Evolutionary conservation across 2,797 vertebrate species (phyloP).

Genomic region (Bradypus variegatus): DNA sequence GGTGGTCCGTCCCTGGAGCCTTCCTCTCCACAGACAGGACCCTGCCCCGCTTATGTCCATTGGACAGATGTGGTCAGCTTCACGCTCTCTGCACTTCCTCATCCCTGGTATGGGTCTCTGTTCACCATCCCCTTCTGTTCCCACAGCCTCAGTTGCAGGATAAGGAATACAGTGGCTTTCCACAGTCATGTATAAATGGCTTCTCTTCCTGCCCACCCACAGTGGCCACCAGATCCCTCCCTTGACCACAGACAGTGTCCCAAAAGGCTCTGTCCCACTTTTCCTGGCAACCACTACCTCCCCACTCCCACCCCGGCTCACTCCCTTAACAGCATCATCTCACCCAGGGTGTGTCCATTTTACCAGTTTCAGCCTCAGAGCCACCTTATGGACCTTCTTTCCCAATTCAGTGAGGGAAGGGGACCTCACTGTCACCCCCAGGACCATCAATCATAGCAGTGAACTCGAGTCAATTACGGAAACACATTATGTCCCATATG

Average conservation of each 20-base stretch:
- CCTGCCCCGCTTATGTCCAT: background rate
- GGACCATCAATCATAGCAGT: background rate
- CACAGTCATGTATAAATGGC: too few species aligned
- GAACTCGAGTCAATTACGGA: background rate
- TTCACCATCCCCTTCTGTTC: too few species aligned
- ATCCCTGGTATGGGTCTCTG: rapidly evolving
- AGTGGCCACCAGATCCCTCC: background rate
- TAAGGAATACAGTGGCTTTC: background rate
- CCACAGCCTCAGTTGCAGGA: background rate
- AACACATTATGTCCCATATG: background rate
- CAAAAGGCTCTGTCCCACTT: background rate
- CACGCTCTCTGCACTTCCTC: rapidly evolving
- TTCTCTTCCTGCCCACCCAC: background rate
- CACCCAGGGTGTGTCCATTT: background rate
- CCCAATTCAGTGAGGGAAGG: background rate
- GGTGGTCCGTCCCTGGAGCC: background rate
- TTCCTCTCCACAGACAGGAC: background rate
- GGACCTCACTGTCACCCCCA: background rate
- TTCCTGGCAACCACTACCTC: background rate
- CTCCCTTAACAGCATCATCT: background rate
- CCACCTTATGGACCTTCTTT: background rate
- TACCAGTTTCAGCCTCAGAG: background rate
- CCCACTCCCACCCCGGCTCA: background rate
- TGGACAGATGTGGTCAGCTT: rapidly evolving
- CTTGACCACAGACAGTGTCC: background rate